Base-by-base conservation (phyloP, 2,797 vertebrate species). In the Sciurus carolinensis region DNA sequence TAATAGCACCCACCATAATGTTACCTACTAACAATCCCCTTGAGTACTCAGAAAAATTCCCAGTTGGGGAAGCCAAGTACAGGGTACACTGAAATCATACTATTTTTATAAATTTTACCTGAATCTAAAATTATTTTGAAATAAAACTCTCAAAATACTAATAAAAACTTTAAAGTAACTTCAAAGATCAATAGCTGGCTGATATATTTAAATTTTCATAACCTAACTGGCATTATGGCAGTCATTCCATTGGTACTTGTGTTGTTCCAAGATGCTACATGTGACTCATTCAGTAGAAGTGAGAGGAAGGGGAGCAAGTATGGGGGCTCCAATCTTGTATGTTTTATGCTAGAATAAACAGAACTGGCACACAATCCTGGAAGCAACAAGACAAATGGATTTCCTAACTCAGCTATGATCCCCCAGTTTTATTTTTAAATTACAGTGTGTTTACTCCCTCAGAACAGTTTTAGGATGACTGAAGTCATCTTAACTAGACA, bases 341-440 rank as follows among this genome's bases (percentile, higher is more conserved):
- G 47, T 93, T 93, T 81, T 36, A 52, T n/a, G 20, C 44, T 54
- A 8, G 15, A 54, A 22, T 33, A 77, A 71, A 42, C 50, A 42
- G 10, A 59, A 30, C 7, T 62, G 42, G 26, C 24, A 50, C 39
- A 66, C 15, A 64, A 4, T 79, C 24, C 39, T 12, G 5, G 73
- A 64, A 71, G 26, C 57, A 24, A 47, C 36, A 81, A 76, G 59
- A 54, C 4, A 88, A 50, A 73, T 39, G 42, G 72, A 59, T 71
- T 89, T 94, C 10, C 73, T 75, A n/a, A 72, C 73, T 95, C 67
- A 88, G 50, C 59, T 88, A 62, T 81, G 36, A 80, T 44, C 39
- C 91, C n/a, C 57, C 64, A 54, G 52, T 80, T 75, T 72, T 57
- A 81, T 75, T 69, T 95, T 33, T 28, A 39, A 85, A 81, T 88